Evolutionary conservation across 2,113 vertebrate species (phyloP), one percentile per base, ranked within the genome.

Genomic region (Caretta caretta): DNA sequence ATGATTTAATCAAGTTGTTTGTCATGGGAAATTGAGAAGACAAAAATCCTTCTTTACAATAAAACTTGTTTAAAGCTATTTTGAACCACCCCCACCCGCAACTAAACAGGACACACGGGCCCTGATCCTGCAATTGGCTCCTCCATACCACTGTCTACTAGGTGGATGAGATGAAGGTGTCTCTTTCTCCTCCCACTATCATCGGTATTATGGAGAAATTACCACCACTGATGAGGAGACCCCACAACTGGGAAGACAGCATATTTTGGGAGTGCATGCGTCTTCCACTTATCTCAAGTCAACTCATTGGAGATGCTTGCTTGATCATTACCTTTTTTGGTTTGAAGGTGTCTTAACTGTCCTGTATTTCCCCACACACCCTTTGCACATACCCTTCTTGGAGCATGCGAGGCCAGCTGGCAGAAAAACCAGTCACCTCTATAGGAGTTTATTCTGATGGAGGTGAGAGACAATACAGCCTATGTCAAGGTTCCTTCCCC

Each of bases 301-400:
- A 38, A 10, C 3, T n/a, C 38, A 72, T 11, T 38, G 65, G n/a
- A 38, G n/a, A 38, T 38, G 65, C 19, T n/a, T 72, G 5, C n/a
- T 38, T 38, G 35, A 72, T 72, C n/a, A 38, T 72, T 69, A 69
- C 11, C 27, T 59, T 69, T n/a, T 69, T 35, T 22, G n/a, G 17
- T 72, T 72, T 38, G 65, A n/a, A 87, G 14, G 2, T 11, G 84
- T 27, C 10, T 93, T 88, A 79, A 80, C 87, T 87, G 79, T 0
- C 16, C 4, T 62, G 1, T 80, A 10, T 84, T 10, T 5, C 42
- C 86, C 35, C 65, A 1, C 4, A 16, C 2, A 59, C 2, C 53
- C 19, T 72, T 38, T 49, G 35, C 49, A 72, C 31, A 49, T 6
- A 16, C 46, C 53, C 0, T 1, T 57, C 11, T 0, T 0, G 38